Base-by-base conservation (phyloP, 2,113 vertebrate species). In the Melanotaenia duboulayi region DNA sequence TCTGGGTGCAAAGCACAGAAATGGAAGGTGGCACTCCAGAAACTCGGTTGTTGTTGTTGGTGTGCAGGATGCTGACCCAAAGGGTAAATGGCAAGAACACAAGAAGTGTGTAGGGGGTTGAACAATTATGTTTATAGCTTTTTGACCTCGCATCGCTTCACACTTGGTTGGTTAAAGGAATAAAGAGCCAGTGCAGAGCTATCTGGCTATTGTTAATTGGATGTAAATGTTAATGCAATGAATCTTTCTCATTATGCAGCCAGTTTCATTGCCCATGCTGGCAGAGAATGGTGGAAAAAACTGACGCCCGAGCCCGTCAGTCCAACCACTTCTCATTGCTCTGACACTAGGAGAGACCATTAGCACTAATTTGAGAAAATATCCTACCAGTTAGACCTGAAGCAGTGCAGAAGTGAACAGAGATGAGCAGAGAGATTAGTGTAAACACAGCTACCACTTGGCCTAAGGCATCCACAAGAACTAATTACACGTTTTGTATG, bases 401-500 rank as follows among this genome's bases (percentile, higher is more conserved):
- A 87, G 90, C 87, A 58, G 50, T 61, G 62, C 74, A 87, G 88
- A 87, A 86, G 76, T 76, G 76, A 86, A 76, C 61, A 11, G 81
- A 90, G 74, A 79, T 28, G 83, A 87, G 77, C 49, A 0, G 2
- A 81, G 56, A 74, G 77, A 86, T 87, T 64, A 87, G 78, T 56
- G 79, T 74, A 88, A 88, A 89, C 79, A 77, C 65, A 70, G 82
- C 80, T 69, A 78, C 79, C 64, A 81, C 59, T 87, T 76, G 67
- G 85, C 88, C 91, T 7, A 59, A 23, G 86, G 92, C 76, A 71
- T 68, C 68, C 69, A 39, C 58, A 71, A 72, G 77, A 88, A 78
- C 85, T 90, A 92, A 93, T 93, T 92, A 92, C 87, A 86, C 77
- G 90, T 91, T 90, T 91, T 77, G 80, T 83, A 86, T 87, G 90